Conservation (phyloP, 2,113 vertebrate species). For the Neogobius melanostomus region DNA sequence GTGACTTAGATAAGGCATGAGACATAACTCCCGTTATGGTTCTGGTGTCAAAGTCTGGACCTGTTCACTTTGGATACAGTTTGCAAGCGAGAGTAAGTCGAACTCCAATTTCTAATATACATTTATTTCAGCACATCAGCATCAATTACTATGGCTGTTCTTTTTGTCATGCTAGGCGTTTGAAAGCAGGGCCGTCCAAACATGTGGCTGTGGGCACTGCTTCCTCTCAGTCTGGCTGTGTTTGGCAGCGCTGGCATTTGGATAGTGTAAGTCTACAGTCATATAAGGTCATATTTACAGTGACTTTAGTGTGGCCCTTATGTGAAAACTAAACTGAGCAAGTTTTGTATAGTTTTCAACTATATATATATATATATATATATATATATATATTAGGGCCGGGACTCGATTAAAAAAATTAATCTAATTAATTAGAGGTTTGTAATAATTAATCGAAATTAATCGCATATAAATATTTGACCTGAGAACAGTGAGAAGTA, state of each 20-base stretch:
- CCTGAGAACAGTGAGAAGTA: too few relatives aligned
- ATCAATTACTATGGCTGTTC: not conserved
- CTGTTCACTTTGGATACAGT: not conserved
- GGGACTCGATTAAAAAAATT: too few relatives aligned
- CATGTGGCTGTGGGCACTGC: constrained; percentile 70
- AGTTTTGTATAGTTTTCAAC: too few relatives aligned
- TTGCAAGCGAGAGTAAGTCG: not conserved
- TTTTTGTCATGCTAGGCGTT: not conserved
- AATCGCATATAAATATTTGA: too few relatives aligned
- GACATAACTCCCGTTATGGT: not conserved
- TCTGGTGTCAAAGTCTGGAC: not conserved
- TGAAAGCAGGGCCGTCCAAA: not conserved
- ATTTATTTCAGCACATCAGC: not conserved
- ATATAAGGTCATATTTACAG: too few relatives aligned
- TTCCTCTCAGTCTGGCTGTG: constrained; percentile 56
- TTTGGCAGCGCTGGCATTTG: constrained; percentile 60
- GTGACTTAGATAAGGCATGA: not conserved
- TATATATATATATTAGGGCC: too few relatives aligned
- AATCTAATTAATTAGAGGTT: too few relatives aligned
- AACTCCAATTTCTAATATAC: not conserved
- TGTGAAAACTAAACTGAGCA: too few relatives aligned
- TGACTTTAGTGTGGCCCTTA: too few relatives aligned
- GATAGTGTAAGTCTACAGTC: constrained; percentile 61
- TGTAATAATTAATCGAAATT: too few relatives aligned
- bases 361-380: too few relatives aligned